Base-by-base conservation (phyloP, 1,140 invertebrate genomes). In the Drosophila subpulchrella region DNA sequence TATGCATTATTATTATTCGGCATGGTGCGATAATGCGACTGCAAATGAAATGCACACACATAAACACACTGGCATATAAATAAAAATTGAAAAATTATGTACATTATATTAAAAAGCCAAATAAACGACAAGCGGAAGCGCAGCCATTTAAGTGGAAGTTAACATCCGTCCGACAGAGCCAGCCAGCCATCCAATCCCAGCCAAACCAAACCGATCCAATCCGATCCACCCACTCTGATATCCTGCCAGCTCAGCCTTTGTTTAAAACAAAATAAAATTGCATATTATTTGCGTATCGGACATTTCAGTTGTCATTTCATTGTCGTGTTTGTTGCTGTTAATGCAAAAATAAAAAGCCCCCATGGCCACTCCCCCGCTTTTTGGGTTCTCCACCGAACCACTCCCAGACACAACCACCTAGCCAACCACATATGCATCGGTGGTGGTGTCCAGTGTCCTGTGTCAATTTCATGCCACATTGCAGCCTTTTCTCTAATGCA, bases 121-220 rank as follows among this genome's bases (percentile, higher is more conserved):
- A 83, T 82, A 86, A 91, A 91, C 90, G 89, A 91, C 81, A 91
- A 85, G 78, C 89, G 89, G 89, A 91, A 91, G 83, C 89, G 84
- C 63, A 82, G 89, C 89, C 89, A 91, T 91, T 91, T 91, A 91
- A 91, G 84, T 91, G 89, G 89, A 91, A 91, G 84, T 91, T 89
- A 89, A 89, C 90, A 89, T 91, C 89, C 89, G 89, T 84, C 89
- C 84, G 85, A 78, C 70, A 85, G 80, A 80, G 76, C 60, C 72
- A 68, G 47, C 27, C 8, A 36, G 44, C n/a, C 46, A 47, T 24
- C 17, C 42, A 24, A 4, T 27, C 27, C 8, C 58, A 50, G 3
- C 15, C 41, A 20, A 20, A 20, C 20, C 20, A 20, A 20, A 20
- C 12, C 50, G 3, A 4, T n/a, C 36, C 17, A 8, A 34, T 34